Conservation (phyloP, 2,797 vertebrate genomes). For the Tapirus indicus region DNA sequence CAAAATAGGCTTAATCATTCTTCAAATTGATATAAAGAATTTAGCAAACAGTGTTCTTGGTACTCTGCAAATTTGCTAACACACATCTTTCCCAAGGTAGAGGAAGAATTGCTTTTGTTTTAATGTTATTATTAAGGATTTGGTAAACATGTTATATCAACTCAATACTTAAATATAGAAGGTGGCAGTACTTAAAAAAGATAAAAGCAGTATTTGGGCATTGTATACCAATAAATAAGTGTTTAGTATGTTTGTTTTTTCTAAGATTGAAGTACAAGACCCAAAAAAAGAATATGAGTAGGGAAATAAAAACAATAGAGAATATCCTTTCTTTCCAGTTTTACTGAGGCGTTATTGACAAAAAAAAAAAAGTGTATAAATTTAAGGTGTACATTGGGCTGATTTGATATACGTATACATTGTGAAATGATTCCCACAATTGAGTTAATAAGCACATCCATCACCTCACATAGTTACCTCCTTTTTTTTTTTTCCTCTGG, state of each 20-base stretch:
- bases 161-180: slow-evolving; percentile 34
- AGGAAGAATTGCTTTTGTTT: neutral
- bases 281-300: neutral
- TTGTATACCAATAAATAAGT: neutral
- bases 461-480: neutral
- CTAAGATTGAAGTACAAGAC: neutral
- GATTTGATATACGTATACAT: neutral
- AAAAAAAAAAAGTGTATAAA: neutral
- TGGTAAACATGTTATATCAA: slow-evolving; percentile 15
- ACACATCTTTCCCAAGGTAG: neutral
- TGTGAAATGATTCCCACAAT: neutral
- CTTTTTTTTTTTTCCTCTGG: neutral
- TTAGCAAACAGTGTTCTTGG: neutral
- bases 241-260: neutral
- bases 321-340: neutral
- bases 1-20: neutral
- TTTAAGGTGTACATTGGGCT: neutral
- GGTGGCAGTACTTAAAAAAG: neutral
- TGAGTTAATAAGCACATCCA: neutral
- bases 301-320: slow-evolving; percentile 17
- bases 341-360: neutral
- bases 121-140: slow-evolving; percentile 14
- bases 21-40: slow-evolving; percentile 15
- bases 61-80: neutral
- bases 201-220: neutral